A percentile compares a stretch with the other conserved stretches of the same genome.
These are phyloP conservation scores for Camponotus vicinus DNA, from an alignment of 1,140 invertebrate species.

Conservation along the genomic window DNA sequence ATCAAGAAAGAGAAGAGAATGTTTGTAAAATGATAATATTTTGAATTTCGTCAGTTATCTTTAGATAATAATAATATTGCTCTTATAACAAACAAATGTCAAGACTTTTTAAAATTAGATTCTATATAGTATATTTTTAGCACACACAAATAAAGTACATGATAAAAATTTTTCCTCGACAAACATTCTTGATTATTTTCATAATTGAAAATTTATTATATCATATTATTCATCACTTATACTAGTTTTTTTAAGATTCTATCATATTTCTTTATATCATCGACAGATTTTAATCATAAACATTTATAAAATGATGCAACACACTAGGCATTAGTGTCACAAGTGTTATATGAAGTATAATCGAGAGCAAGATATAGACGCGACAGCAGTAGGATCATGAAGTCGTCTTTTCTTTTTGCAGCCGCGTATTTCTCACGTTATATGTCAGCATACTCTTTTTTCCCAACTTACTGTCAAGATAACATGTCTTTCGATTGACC, in stretches of 20 bases:
- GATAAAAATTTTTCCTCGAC: neutral
- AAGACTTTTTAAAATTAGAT: neutral
- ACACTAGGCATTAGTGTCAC: neutral
- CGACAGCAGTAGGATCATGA: conserved; percentile 26
- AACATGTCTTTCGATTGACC: conserved; percentile 39
- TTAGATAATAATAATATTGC: neutral
- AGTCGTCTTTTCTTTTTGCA: conserved; percentile 24
- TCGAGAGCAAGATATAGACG: conserved; percentile 30
- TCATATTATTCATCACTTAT: neutral
- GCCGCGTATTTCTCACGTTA: conserved; percentile 51
- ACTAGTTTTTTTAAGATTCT: neutral
- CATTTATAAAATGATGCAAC: conserved; percentile 2
- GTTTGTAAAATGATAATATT: neutral
- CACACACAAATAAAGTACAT: neutral
- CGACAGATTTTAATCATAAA: neutral
- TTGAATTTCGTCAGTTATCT: neutral
- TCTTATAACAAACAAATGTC: neutral
- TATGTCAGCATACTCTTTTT: conserved; percentile 40
- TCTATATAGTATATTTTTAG: neutral
- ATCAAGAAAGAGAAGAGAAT: neutral
- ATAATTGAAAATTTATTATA: neutral
- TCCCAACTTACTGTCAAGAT: conserved; percentile 46
- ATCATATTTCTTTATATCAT: neutral
- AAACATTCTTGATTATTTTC: conserved; percentile 4
- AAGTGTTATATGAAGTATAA: conserved; percentile 13